Percentiles rank a stretch among this genome's conserved stretches.
Evolutionary conservation across 2,888 invertebrate species (phyloP).

Genomic region (Byasa hedistus): DNA sequence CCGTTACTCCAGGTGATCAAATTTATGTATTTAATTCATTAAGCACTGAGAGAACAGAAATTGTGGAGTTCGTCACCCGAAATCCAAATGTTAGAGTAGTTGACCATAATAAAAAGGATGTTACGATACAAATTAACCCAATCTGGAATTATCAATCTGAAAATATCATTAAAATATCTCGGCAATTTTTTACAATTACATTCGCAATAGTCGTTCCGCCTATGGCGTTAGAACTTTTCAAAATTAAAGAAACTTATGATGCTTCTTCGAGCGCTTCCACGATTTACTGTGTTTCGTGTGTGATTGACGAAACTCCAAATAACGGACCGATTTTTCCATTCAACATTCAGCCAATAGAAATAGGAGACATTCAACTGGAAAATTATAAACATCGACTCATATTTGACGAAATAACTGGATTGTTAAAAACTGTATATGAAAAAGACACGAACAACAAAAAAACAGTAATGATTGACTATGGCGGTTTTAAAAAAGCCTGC

Average conservation of each 20-base stretch:
- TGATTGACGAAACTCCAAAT: slow-evolving; percentile 45
- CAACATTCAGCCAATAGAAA: slow-evolving; percentile 83
- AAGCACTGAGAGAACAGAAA: slow-evolving; percentile 87
- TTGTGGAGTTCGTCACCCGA: slow-evolving; percentile 85
- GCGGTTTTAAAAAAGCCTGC: slow-evolving; percentile 90
- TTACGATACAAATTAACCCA: slow-evolving; percentile 64
- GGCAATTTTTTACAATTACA: slow-evolving; percentile 79
- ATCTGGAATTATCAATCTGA: slow-evolving; percentile 60
- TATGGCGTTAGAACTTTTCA: slow-evolving; percentile 85
- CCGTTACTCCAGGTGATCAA: slow-evolving; percentile 79
- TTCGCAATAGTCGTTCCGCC: slow-evolving; percentile 89
- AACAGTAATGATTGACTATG: slow-evolving; percentile 82
- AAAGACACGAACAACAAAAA: slow-evolving; percentile 62
- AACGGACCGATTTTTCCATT: slow-evolving; percentile 47
- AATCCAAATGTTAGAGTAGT: slow-evolving; percentile 86
- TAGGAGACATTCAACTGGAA: slow-evolving; percentile 90
- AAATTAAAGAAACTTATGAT: slow-evolving; percentile 66
- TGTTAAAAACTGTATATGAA: slow-evolving; percentile 87
- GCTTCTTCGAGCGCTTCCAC: slow-evolving; percentile 55
- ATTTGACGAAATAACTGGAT: slow-evolving; percentile 90
- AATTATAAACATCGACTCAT: slow-evolving; percentile 88
- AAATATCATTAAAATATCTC: slow-evolving; percentile 57
- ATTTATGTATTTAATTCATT: slow-evolving; percentile 93
- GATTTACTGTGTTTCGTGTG: slow-evolving; percentile 57
- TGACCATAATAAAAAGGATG: slow-evolving; percentile 82